Percentiles rank a stretch among this genome's conserved stretches.
phyloP scores from a whole-genome alignment of 2,113 vertebrate species.

The Tapirus terrestris region DNA sequence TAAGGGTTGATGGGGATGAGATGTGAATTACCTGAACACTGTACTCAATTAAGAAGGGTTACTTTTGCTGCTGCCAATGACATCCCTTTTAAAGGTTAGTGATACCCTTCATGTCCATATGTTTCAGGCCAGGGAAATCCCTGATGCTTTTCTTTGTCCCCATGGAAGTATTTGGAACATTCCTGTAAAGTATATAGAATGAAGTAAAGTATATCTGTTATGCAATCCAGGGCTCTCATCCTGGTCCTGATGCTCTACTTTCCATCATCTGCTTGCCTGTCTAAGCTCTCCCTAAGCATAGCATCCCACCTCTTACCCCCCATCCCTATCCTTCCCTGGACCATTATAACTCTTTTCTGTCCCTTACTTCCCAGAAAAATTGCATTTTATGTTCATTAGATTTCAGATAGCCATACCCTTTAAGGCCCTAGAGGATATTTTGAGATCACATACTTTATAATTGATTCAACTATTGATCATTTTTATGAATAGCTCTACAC shows the following conservation, averaged over 20 bases:
- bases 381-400: background rate
- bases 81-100: background rate
- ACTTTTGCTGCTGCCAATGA: background rate
- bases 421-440: background rate
- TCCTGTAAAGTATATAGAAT: background rate
- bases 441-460: background rate
- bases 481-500: background rate
- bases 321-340: rapidly evolving
- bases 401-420: background rate
- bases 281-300: background rate
- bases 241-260: background rate
- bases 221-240: background rate
- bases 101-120: background rate
- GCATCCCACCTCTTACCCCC: rapidly evolving
- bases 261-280: background rate
- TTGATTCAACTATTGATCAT: background rate
- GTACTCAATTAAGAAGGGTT: background rate
- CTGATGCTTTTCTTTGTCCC: background rate
- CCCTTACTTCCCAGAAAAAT: background rate
- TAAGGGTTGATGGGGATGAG: background rate
- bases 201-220: background rate
- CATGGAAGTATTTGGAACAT: background rate
- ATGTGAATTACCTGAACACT: background rate
- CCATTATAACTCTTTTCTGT: background rate
- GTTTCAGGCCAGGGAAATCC: background rate